A percentile compares a stretch with the other conserved stretches of the same genome.
Conservation (phyloP, 2,113 vertebrate species). For the Xyliphius kryptos region DNA sequence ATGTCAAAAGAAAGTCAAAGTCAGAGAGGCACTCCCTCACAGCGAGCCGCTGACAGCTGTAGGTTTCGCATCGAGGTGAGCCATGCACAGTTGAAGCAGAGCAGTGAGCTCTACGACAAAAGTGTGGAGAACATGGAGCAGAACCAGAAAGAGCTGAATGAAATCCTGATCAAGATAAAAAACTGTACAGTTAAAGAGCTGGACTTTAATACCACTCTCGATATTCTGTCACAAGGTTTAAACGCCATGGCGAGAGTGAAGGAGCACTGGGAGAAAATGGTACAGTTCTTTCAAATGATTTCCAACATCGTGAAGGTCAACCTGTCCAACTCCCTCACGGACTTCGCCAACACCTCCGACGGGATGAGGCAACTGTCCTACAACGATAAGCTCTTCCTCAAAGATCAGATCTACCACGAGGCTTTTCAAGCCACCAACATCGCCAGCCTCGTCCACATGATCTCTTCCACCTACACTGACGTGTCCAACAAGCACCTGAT, state of each 20-base stretch:
- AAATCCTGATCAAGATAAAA: too few relatives aligned
- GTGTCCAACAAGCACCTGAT: slow-evolving; percentile 43
- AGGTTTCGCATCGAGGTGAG: slow-evolving; percentile 27
- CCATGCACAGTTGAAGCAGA: slow-evolving; percentile 6
- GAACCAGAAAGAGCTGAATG: too few relatives aligned
- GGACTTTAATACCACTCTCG: too few relatives aligned
- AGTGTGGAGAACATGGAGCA: too few relatives aligned
- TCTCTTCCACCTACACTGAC: slow-evolving; percentile 25
- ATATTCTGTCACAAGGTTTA: too few relatives aligned
- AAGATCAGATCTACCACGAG: slow-evolving; percentile 47
- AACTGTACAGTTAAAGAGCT: too few relatives aligned
- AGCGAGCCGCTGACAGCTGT: slow-evolving; percentile 11
- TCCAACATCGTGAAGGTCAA: too few relatives aligned
- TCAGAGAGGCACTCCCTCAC: not conserved
- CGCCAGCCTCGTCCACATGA: slow-evolving; percentile 46
- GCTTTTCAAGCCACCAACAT: slow-evolving; percentile 46
- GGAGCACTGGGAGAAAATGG: too few relatives aligned
- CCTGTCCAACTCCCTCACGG: slow-evolving; percentile 27
- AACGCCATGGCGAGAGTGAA: too few relatives aligned
- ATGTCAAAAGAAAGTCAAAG: slow-evolving; percentile 9
- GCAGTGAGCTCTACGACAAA: not conserved
- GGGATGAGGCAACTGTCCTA: slow-evolving; percentile 8
- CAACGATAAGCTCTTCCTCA: slow-evolving; percentile 25
- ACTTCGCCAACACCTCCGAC: slow-evolving; percentile 26
- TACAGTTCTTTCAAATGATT: too few relatives aligned